Evolutionary conservation across 2,888 invertebrate species (phyloP), one percentile per base, ranked within the genome.

Genomic region (Drosophila lutescens): DNA sequence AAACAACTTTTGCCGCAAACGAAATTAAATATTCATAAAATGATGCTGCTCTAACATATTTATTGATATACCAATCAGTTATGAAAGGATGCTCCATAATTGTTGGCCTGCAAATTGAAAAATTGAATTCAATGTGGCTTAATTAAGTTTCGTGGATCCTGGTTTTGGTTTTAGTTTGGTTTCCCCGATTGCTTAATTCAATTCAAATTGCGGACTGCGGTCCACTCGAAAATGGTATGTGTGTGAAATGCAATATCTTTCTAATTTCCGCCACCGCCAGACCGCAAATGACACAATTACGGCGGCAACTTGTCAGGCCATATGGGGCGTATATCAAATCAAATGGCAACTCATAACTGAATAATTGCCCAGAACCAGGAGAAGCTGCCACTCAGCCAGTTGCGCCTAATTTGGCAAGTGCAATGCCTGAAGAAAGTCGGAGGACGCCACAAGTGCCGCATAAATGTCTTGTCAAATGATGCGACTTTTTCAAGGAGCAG

Each of bases 381-480:
- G 61, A 32, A 51, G 60, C 59, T 61, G 79, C 74, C 85, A 76
- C 68, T 72, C 70, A 51, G 72, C 73, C 80, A 72, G 84, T 86
- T 86, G 88, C 65, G 83, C 81, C 83, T 88, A 88, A 83, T 83
- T 83, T 83, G 88, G 88, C 84, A 74, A 74, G 62, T 73, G 84
- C 80, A 47, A 47, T 46, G 47, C 30, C 30, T 30, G 47, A 15
- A 10, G 47, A 15, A n/a, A 58, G 54, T 23, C 56, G 20, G 57
- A 56, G 20, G 80, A 88, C 84, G 86, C 82, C 82, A 66, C 69
- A 83, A 83, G 88, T 88, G 88, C 88, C 88, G 72, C 88, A 83
- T 83, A 83, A 83, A 88, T 86, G 83, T 83, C 86, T 82, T 82
- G 88, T 88, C 88, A 82, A 88, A 82, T 82, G 86, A 86, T 86